Evolutionary conservation across 2,888 invertebrate genomes (phyloP).

Genomic region (Macrophya annulata): DNA sequence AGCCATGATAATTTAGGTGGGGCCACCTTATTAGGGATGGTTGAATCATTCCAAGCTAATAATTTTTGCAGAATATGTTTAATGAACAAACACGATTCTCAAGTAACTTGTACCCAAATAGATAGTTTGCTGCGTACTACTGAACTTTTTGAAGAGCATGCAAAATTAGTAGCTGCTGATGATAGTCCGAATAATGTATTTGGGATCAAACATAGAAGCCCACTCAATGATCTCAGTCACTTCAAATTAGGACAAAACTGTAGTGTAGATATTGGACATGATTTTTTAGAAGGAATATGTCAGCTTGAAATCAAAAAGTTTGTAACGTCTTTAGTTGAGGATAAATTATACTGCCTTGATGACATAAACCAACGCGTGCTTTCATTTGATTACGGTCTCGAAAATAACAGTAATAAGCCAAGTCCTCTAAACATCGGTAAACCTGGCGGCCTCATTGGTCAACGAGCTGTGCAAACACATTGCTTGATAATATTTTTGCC

Average conservation of each 20-base stretch:
- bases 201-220: slow-evolving; percentile 57
- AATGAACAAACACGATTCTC: slow-evolving; percentile 59
- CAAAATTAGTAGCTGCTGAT: slow-evolving; percentile 39
- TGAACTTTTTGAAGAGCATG: slow-evolving; percentile 49
- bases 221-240: slow-evolving; percentile 34
- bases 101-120: slow-evolving; percentile 44
- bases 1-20: background rate
- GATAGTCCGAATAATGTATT: slow-evolving; percentile 50
- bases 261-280: slow-evolving; percentile 61
- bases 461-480: slow-evolving; percentile 59
- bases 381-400: slow-evolving; percentile 58
- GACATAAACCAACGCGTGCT: slow-evolving; percentile 56
- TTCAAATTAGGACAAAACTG: slow-evolving; percentile 57
- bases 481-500: slow-evolving; percentile 56
- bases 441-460: slow-evolving; percentile 53
- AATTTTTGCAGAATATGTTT: slow-evolving; percentile 60
- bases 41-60: slow-evolving; percentile 63
- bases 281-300: slow-evolving; percentile 61
- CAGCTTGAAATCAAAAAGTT: slow-evolving; percentile 61
- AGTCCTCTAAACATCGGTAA: slow-evolving; percentile 43
- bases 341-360: slow-evolving; percentile 22
- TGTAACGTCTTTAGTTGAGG: slow-evolving; percentile 45
- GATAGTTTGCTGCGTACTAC: slow-evolving; percentile 53
- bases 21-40: slow-evolving; percentile 59
- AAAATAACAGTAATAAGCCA: slow-evolving; percentile 49